Percentiles rank a stretch among this genome's conserved stretches.
These are phyloP conservation scores for Tubulanus polymorphus DNA, from an alignment of 2,888 invertebrate genomes.

Conservation along the genomic window DNA sequence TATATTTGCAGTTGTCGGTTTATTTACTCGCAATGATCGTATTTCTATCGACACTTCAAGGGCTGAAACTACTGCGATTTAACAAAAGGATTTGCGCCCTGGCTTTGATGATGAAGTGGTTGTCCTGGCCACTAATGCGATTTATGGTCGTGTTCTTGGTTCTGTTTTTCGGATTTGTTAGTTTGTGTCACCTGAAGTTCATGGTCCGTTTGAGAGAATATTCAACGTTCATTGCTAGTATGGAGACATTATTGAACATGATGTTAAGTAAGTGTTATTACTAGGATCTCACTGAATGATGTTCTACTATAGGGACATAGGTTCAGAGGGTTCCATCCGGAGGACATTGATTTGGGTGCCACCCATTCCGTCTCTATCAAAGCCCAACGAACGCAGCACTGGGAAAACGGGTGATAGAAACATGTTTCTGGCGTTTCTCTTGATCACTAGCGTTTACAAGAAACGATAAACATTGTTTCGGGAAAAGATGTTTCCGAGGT, in stretches of 20 bases:
- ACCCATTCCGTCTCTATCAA: too few relatives aligned
- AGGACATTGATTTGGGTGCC: too few relatives aligned
- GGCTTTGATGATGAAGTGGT: constrained; percentile 36
- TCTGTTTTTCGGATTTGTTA: constrained; percentile 23
- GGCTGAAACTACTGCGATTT: constrained; percentile 38
- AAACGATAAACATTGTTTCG: too few relatives aligned
- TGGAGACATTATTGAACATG: constrained; percentile 42
- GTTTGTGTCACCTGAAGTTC: constrained; percentile 29
- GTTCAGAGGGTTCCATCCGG: too few relatives aligned
- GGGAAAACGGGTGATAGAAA: too few relatives aligned
- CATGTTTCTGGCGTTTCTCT: too few relatives aligned
- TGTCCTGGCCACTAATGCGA: constrained; percentile 36
- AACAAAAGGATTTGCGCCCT: constrained; percentile 27
- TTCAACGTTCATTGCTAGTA: constrained; percentile 30
- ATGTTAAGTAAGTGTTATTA: constrained; percentile 46
- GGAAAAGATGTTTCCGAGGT: too few relatives aligned
- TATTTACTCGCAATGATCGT: constrained; percentile 49
- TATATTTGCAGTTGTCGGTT: constrained; percentile 37
- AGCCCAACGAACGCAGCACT: too few relatives aligned
- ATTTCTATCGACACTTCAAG: constrained; percentile 51
- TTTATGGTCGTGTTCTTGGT: constrained; percentile 46
- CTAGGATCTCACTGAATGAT: too few relatives aligned
- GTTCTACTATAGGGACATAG: too few relatives aligned
- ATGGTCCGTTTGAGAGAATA: constrained; percentile 24
- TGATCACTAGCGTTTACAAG: too few relatives aligned